Conservation (phyloP, 2,888 invertebrate species). For the Caenorhabditis sp. region DNA sequence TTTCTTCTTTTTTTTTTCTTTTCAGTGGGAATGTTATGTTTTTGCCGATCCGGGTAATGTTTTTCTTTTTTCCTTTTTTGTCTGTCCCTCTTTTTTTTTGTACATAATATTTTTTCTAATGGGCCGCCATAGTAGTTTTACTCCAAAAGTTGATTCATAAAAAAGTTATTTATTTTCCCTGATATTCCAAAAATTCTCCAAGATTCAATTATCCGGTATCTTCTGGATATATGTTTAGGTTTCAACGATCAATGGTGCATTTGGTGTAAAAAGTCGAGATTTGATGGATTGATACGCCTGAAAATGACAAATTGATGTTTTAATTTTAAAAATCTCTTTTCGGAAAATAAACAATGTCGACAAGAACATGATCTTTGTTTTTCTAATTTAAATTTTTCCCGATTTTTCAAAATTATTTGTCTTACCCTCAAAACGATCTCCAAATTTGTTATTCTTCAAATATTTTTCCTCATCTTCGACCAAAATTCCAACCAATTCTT, state of each 20-base stretch:
- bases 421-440: neutral
- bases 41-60: neutral
- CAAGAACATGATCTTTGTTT: no score
- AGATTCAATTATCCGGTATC: neutral
- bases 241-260: neutral
- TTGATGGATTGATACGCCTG: constrained; percentile 22
- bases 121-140: constrained; percentile 1
- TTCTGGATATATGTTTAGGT: neutral
- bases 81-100: neutral
- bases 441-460: neutral
- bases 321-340: neutral
- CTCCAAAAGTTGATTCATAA: no score
- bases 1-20: constrained; percentile 3
- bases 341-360: neutral
- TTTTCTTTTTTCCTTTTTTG: neutral
- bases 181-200: neutral
- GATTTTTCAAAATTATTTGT: no score
- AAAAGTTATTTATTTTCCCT: neutral
- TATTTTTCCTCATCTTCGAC: constrained; percentile 14
- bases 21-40: neutral
- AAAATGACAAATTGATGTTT: no score
- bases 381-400: no score
- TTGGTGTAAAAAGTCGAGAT: constrained; percentile 13
- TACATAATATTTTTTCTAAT: constrained; percentile 3
- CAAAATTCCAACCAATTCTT: constrained; percentile 17